Evolutionary conservation across 2,797 vertebrate genomes (phyloP), one percentile per base, ranked within the genome.

Genomic region (Erpetoichthys calabaricus): DNA sequence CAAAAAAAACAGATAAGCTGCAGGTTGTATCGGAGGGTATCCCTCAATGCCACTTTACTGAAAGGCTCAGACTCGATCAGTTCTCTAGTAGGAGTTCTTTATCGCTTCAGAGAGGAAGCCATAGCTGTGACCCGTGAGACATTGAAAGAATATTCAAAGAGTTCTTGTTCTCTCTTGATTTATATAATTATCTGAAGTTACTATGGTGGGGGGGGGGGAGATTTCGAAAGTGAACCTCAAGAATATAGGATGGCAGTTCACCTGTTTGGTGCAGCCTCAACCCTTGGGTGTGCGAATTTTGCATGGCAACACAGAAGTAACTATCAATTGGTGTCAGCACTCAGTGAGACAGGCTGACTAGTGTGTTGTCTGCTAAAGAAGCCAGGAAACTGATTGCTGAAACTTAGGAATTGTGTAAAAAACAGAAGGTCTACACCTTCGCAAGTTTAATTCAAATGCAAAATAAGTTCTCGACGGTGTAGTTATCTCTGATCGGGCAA

Each of bases 341-440:
- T 68, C 51, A n/a, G 67, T 1, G 59, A 64, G 63, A 68, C 6
- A 64, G 64, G 4, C 5, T 72, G 8, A 3, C 45, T 3, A 69
- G 62, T 4, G 57, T 70, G 1, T 0, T 58, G 44, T 47, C 63
- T n/a, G 44, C 64, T 2, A 6, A 67, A 3, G 60, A 67, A n/a
- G 68, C 66, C 3, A 58, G 41, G 3, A 5, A 65, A 5, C 44
- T 67, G 42, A 65, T 69, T 5, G 7, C 5, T 41, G 49, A 69
- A 45, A 44, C 63, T 25, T 25, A n/a, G n/a, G n/a, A n/a, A n/a
- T n/a, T n/a, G n/a, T n/a, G n/a, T n/a, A n/a, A n/a, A n/a, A n/a
- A n/a, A n/a, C n/a, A n/a, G n/a, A n/a, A n/a, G n/a, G n/a, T 2
- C 25, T 25, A 25, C 25, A 25, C 25, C 25, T 25, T 25, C 2